Conservation (phyloP, 2,113 vertebrate species). For the Spheniscus mendiculus region DNA sequence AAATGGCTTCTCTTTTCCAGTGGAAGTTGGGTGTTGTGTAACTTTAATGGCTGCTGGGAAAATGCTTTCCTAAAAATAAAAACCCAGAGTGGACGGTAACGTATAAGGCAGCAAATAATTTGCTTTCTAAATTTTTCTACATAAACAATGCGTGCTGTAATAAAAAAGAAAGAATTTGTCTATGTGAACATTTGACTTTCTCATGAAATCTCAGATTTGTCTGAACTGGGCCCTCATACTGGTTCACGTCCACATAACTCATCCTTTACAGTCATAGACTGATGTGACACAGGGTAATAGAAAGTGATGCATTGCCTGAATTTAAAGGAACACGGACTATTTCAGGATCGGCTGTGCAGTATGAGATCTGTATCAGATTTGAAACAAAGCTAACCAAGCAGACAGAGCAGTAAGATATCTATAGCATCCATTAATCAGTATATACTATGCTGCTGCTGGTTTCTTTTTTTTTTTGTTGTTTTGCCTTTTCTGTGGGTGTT, state of each 20-base stretch:
- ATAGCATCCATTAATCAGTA: conserved; percentile 78
- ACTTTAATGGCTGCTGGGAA: neutral
- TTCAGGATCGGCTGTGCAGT: conserved; percentile 73
- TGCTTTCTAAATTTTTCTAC: conserved; percentile 2
- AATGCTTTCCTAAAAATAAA: neutral
- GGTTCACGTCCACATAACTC: conserved; percentile 76
- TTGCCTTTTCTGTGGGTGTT: neutral
- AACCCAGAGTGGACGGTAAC: neutral
- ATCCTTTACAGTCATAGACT: conserved; percentile 75
- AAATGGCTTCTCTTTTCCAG: neutral
- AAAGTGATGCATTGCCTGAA: conserved; percentile 82
- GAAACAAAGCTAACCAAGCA: conserved; percentile 83
- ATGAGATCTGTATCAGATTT: conserved; percentile 81
- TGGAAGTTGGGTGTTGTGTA: neutral
- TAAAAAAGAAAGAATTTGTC: neutral
- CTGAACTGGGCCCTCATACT: conserved; percentile 61
- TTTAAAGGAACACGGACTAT: conserved; percentile 80
- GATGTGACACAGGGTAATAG: conserved; percentile 77
- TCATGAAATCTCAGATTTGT: conserved; percentile 53
- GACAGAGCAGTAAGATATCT: conserved; percentile 75
- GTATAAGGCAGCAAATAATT: neutral
- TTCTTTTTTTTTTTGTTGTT: neutral
- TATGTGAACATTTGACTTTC: conserved; percentile 47
- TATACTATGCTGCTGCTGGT: neutral
- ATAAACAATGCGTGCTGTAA: neutral